These are phyloP conservation scores for Dynastes maya DNA, from an alignment of 2,888 invertebrate genomes.

Conservation along the genomic window DNA sequence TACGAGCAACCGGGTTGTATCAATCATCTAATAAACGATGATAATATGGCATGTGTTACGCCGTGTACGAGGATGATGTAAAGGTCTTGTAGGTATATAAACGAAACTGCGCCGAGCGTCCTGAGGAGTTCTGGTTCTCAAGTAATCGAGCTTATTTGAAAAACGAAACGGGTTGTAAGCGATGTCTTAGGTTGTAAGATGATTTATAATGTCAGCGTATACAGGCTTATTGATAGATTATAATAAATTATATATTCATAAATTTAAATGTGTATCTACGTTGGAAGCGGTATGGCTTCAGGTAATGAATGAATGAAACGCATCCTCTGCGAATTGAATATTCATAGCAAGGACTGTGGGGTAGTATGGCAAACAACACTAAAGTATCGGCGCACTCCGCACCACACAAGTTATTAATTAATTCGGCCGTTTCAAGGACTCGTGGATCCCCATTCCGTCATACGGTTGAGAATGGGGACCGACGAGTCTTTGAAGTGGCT, in stretches of 20 bases:
- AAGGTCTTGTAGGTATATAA: not conserved
- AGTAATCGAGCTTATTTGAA: conserved; percentile 5
- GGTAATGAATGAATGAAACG: not conserved
- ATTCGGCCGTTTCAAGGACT: too few relatives aligned
- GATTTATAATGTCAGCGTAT: conserved; percentile 11
- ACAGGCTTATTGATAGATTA: conserved; percentile 15
- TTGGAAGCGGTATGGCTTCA: not conserved
- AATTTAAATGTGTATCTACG: not conserved
- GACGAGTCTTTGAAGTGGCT: too few relatives aligned
- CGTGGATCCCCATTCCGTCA: too few relatives aligned
- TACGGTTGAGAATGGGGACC: too few relatives aligned
- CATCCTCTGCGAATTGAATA: too few relatives aligned
- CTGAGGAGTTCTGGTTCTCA: conserved; percentile 8
- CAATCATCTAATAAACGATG: conserved; percentile 45
- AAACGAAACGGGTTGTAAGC: conserved; percentile 4
- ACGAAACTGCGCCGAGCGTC: not conserved
- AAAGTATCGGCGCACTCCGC: too few relatives aligned
- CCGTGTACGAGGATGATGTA: conserved; percentile 8
- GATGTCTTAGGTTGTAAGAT: conserved; percentile 20
- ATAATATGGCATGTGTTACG: conserved; percentile 36
- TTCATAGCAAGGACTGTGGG: too few relatives aligned
- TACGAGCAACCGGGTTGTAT: conserved; percentile 39
- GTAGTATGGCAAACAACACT: too few relatives aligned
- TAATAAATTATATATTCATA: conserved; percentile 18
- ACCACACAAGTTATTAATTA: too few relatives aligned